Percentiles rank a stretch among this genome's conserved stretches.
Evolutionary conservation across 2,888 invertebrate species (phyloP).

Genomic region (Miltochrista miniata): DNA sequence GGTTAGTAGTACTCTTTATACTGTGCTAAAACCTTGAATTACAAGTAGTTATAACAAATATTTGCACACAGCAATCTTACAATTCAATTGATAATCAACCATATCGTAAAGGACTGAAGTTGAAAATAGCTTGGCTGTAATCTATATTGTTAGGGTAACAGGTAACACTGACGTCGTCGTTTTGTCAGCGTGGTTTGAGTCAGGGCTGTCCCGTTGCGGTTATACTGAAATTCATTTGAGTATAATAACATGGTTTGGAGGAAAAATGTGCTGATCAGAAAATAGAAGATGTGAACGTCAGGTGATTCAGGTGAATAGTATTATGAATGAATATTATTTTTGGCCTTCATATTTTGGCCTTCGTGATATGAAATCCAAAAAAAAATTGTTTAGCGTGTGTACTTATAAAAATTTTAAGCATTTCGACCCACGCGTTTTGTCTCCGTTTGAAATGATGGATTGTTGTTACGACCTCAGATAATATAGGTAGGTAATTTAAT

Average conservation of each 20-base stretch:
- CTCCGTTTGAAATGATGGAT: too few relatives aligned
- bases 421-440: too few relatives aligned
- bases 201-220: not conserved
- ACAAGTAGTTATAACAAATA: conserved; percentile 34
- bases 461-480: too few relatives aligned
- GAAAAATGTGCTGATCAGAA: not conserved
- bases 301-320: too few relatives aligned
- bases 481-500: too few relatives aligned
- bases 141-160: not conserved
- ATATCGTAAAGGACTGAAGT: not conserved
- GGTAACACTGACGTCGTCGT: conserved; percentile 3
- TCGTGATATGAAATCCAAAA: too few relatives aligned
- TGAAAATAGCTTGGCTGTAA: conserved; percentile 7
- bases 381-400: too few relatives aligned
- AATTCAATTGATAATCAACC: not conserved
- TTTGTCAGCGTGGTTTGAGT: not conserved
- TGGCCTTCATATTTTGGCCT: too few relatives aligned
- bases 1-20: too few relatives aligned
- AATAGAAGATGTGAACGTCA: not conserved
- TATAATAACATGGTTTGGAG: not conserved
- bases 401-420: too few relatives aligned
- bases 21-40: conserved; percentile 39
- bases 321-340: too few relatives aligned
- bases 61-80: conserved; percentile 22
- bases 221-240: not conserved